Base-by-base conservation (phyloP, 2,888 invertebrate genomes). In the Ypsolopha sequella region DNA sequence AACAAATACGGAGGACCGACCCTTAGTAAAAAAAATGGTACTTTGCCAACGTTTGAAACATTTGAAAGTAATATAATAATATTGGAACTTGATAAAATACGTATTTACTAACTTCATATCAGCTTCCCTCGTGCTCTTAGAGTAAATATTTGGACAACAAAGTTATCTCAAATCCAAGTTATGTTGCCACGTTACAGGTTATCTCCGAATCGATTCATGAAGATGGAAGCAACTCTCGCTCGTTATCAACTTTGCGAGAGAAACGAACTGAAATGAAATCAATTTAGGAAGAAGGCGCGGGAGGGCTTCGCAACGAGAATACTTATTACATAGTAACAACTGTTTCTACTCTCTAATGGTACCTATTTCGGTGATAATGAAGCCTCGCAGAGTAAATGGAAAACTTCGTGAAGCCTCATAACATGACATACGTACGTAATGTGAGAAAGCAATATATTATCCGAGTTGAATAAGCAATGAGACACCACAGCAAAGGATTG, bases 401-500 rank as follows among this genome's bases (percentile, higher is more conserved):
- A 34, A 45, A n/a, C 34, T 34, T 33, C 45, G 33, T 24, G 7
- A 41, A 45, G 45, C 10, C 33, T 45, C 10, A 34, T 8, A 24
- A 24, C 24, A 24, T 24, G 2, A 24, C 24, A 24, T 24, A 24
- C n/a, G 44, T 33, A 44, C 34, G 45, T 45, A 34, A 34, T 45
- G 45, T 24, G 45, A 45, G n/a, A 24, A 54, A 53, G 52, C 52
- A 48, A 58, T 55, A 57, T 60, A 56, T 57, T 56, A 54, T 56
- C 50, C 52, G 49, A 55, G 14, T 52, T 53, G 56, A 58, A 62
- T 57, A 52, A 60, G 53, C 54, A 60, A 59, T 56, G 56, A 54
- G 51, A 51, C 24, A 24, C 24, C n/a, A n/a, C n/a, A n/a, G n/a
- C n/a, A n/a, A n/a, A n/a, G 4, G 24, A 24, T 24, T 24, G 24